phyloP scores from a whole-genome alignment of 2,113 vertebrate genomes.

The Siniperca knerii region DNA sequence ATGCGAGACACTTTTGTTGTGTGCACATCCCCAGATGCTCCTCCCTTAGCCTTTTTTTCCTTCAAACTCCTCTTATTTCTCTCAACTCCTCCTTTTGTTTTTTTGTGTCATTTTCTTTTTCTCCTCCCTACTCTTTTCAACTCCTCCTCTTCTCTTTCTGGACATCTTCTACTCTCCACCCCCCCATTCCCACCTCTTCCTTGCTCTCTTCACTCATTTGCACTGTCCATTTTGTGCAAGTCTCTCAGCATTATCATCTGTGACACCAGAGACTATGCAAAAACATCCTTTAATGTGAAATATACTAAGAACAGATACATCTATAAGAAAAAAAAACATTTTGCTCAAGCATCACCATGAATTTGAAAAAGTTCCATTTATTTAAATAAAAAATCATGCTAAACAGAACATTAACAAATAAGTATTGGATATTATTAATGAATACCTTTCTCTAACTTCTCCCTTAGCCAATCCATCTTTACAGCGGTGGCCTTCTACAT shows the following conservation, averaged over 20 bases:
- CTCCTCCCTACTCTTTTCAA: background rate
- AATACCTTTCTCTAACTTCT: constrained; percentile 11
- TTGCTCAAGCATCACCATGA: background rate
- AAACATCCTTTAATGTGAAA: constrained; percentile 14
- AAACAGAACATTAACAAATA: background rate
- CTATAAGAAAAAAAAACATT: background rate
- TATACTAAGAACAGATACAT: background rate
- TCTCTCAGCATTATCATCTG: background rate
- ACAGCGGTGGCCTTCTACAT: constrained; percentile 87
- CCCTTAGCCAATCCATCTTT: constrained; percentile 87
- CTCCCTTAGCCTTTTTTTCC: constrained; percentile 18
- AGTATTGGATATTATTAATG: background rate
- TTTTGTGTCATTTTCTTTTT: background rate
- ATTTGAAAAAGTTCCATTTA: background rate
- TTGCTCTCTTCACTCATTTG: background rate
- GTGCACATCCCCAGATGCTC: constrained; percentile 30
- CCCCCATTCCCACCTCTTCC: background rate
- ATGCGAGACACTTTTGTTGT: constrained; percentile 36
- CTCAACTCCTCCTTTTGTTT: constrained; percentile 27
- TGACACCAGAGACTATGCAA: background rate
- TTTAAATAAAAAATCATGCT: background rate
- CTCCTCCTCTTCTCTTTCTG: constrained; percentile 16
- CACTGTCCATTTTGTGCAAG: background rate
- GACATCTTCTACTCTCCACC: background rate
- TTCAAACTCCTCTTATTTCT: constrained; percentile 23